These are phyloP conservation scores for Ophioninae sp. DNA, from an alignment of 2,888 invertebrate genomes.

Conservation along the genomic window DNA sequence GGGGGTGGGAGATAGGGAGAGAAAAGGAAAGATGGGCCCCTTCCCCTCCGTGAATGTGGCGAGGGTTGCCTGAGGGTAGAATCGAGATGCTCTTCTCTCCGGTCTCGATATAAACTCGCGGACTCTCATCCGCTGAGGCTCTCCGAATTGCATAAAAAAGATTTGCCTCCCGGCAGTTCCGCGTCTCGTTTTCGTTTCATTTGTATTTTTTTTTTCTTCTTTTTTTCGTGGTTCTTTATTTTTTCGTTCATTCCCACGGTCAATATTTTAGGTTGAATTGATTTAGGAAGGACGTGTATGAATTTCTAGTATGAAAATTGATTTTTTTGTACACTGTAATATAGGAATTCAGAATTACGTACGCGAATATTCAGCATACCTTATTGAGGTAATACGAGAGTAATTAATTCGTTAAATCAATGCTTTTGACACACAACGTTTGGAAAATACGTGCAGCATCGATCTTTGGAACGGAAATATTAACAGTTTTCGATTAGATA, in stretches of 20 bases:
- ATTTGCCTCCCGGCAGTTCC: slow-evolving; percentile 58
- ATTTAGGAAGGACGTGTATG: neutral
- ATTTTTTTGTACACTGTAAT: too few relatives aligned
- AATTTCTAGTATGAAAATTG: too few relatives aligned
- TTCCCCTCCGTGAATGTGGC: slow-evolving; percentile 16
- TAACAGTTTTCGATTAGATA: too few relatives aligned
- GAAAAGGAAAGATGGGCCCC: slow-evolving; percentile 10
- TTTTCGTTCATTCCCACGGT: slow-evolving; percentile 53
- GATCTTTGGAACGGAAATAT: too few relatives aligned
- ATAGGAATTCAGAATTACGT: too few relatives aligned
- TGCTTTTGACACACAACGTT: too few relatives aligned
- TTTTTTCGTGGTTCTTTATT: slow-evolving; percentile 27
- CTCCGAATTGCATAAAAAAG: slow-evolving; percentile 25
- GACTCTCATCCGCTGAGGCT: slow-evolving; percentile 34
- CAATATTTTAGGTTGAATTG: slow-evolving; percentile 56
- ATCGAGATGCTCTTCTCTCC: slow-evolving; percentile 50
- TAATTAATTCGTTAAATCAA: too few relatives aligned
- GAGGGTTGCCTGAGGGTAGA: slow-evolving; percentile 56
- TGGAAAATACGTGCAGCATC: too few relatives aligned
- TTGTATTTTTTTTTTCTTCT: too few relatives aligned
- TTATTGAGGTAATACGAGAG: too few relatives aligned
- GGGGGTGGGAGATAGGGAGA: slow-evolving; percentile 9
- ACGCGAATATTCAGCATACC: too few relatives aligned
- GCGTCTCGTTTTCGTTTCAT: slow-evolving; percentile 19
- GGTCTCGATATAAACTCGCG: slow-evolving; percentile 61